A percentile compares a stretch with the other conserved stretches of the same genome.
Evolutionary conservation across 2,888 invertebrate species (phyloP).

Genomic region (Alitta virens): DNA sequence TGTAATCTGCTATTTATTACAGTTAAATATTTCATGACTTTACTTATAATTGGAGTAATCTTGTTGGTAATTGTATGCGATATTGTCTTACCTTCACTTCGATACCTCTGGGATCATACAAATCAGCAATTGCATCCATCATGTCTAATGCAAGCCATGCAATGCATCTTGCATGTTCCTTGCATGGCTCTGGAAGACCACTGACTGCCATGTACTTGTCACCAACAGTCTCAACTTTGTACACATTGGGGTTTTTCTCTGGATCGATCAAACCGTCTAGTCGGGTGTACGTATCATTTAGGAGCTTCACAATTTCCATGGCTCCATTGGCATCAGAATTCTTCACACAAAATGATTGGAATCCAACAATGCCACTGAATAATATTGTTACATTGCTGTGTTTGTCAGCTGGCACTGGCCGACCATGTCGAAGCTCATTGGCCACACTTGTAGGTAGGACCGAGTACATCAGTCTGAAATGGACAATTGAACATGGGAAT

Average conservation of each 20-base stretch:
- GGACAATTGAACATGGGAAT: too few relatives aligned
- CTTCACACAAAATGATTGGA: slow-evolving; percentile 82
- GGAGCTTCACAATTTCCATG: slow-evolving; percentile 92
- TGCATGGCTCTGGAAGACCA: slow-evolving; percentile 19
- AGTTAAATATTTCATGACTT: too few relatives aligned
- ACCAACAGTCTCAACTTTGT: slow-evolving; percentile 96
- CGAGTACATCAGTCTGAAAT: slow-evolving; percentile 80
- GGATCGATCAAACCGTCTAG: slow-evolving; percentile 92
- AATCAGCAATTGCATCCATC: slow-evolving; percentile 88
- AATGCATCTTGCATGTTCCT: slow-evolving; percentile 16
- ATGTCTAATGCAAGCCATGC: slow-evolving; percentile 78
- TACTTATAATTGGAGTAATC: too few relatives aligned
- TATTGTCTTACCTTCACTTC: slow-evolving; percentile 67
- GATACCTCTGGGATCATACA: slow-evolving; percentile 79
- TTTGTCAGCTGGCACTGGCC: slow-evolving; percentile 84
- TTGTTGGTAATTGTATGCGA: too few relatives aligned
- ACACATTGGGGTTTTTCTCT: slow-evolving; percentile 87
- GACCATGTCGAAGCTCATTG: slow-evolving; percentile 86
- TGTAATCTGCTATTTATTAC: too few relatives aligned
- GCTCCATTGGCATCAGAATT: slow-evolving; percentile 89
- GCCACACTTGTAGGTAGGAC: slow-evolving; percentile 91
- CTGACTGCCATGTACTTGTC: slow-evolving; percentile 96
- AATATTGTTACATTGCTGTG: slow-evolving; percentile 82
- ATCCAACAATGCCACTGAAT: slow-evolving; percentile 92
- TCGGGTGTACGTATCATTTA: slow-evolving; percentile 89